Base-by-base conservation (phyloP, 1,140 invertebrate species). In the Drosophila funebris region DNA sequence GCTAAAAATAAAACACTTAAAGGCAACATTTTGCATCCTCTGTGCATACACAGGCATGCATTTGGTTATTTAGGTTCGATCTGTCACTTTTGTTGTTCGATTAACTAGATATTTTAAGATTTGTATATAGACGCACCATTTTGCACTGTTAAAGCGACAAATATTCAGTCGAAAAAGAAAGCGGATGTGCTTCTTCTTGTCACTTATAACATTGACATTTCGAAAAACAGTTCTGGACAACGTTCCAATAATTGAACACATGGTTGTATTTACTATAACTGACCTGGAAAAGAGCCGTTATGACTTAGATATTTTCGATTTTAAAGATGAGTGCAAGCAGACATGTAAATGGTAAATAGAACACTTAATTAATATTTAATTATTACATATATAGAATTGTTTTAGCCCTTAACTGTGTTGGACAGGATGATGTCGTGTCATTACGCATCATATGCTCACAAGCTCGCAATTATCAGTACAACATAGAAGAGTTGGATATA, bases 111-210 rank as follows among this genome's bases (percentile, higher is more conserved):
- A 71, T 68, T 62, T 70, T 39, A 37, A 16, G 70, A 82, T 85
- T 79, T 82, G 39, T 73, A 29, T 29, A 29, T 4, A 37, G 71
- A 87, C 85, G 50, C 66, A 89, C 85, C 85, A 90, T 90, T 90
- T 90, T 90, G 85, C 79, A 56, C 57, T 88, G 85, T 78, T 74
- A 44, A 62, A 78, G 46, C 56, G 71, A 84, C 77, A 74, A 74
- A 75, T 67, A 75, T 76, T 76, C 84, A 78, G 53, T 43, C 58
- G 67, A 77, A 80, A 89, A 80, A 83, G 74, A 75, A 76, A 79
- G 68, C 67, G 85, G 82, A 89, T 73, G 69, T 37, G 57, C 66
- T 73, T 37, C 60, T 44, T 69, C 43, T 57, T 74, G 43, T 37
- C 29, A 54, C 20, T 63, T 67, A 11, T 68, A 37, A 67, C 31